Base-by-base conservation (phyloP, 2,113 vertebrate genomes). In the Salvelinus sp. region DNA sequence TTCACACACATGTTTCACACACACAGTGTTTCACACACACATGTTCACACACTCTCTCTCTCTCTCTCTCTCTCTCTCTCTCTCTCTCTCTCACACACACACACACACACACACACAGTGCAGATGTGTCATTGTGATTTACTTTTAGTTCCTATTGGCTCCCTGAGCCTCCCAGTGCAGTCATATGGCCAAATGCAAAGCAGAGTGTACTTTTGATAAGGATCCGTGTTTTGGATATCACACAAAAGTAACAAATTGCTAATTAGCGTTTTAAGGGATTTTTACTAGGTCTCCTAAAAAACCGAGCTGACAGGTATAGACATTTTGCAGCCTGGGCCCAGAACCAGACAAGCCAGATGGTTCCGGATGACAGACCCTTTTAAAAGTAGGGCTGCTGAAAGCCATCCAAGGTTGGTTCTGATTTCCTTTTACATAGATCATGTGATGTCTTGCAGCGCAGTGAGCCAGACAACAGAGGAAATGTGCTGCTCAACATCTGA, bases 101-200 rank as follows among this genome's bases (percentile, higher is more conserved):
- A 57, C 69, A n/a, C 69, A 30, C 63, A 75, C 50, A 13, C 54
- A 48, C 33, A 48, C 47, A 33, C 13, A 18, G 2, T 72, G 69
- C 62, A 69, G 78, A 28, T 27, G 62, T 58, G 57, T 72, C 70
- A 70, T 44, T 54, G 44, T 58, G 79, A 87, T 86, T 86, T 80
- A 82, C 75, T 72, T 58, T 78, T 22, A 13, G 62, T 77, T 76
- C 67, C 75, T 73, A 25, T 20, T 48, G 20, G 38, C 14, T 74
- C 63, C 4, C 58, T 67, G 30, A 78, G 69, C 3, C 76, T 67
- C 54, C 33, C 57, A 38, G 28, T 3, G 68, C 58, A 76, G 47
- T 50, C 2, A 13, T 73, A 54, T 23, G 71, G 48, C 73, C 58
- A 27, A 73, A 50, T 50, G 22, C 62, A 77, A 72, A 38, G 20